phyloP scores from a whole-genome alignment of 2,113 vertebrate species.

The Sialia sialis region DNA sequence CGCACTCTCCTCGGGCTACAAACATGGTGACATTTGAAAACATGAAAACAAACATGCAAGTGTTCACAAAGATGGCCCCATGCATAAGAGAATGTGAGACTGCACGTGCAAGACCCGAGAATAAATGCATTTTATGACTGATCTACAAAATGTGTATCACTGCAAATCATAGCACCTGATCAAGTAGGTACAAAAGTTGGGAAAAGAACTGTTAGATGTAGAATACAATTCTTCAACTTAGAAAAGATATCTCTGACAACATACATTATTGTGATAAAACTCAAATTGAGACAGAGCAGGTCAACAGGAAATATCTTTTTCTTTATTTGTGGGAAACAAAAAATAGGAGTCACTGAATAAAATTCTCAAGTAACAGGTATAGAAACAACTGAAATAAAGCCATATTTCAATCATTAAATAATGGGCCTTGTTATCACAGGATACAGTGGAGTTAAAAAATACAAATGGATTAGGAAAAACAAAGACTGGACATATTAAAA shows the following conservation, averaged over 20 bases:
- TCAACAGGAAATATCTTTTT: background rate
- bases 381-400: background rate
- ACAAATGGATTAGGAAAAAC: background rate
- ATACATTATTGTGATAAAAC: background rate
- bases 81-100: rapidly evolving
- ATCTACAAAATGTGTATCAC: background rate
- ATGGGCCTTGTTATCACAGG: background rate
- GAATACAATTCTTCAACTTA: background rate
- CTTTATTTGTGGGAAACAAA: background rate
- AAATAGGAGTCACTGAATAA: background rate
- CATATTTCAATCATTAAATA: background rate
- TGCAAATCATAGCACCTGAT: background rate
- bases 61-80: background rate
- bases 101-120: background rate
- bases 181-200: background rate
- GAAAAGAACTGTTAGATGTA: background rate
- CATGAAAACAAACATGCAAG: background rate
- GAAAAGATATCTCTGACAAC: background rate
- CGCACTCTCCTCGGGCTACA: background rate
- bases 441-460: background rate
- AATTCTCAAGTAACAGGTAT: background rate
- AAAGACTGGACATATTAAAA: background rate
- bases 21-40: background rate
- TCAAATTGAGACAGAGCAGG: background rate
- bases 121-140: background rate